These are phyloP conservation scores for Drosophila nigricruria DNA, from an alignment of 2,888 invertebrate species.

Conservation along the genomic window DNA sequence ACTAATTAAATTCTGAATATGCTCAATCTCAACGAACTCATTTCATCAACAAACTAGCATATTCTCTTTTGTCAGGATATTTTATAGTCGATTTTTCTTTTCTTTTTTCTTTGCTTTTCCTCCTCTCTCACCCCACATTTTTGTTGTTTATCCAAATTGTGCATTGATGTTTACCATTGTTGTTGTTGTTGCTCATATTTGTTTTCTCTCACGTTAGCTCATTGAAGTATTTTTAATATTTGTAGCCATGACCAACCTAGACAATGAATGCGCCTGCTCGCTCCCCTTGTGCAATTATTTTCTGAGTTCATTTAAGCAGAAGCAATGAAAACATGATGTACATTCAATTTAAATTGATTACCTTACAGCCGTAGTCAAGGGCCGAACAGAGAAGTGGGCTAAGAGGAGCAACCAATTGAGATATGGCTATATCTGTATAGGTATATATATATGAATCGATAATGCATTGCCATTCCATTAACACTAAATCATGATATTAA, in stretches of 20 bases:
- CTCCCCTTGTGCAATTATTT: slow-evolving; percentile 40
- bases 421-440: neutral
- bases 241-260: slow-evolving; percentile 45
- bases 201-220: slow-evolving; percentile 33
- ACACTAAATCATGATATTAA: slow-evolving; percentile 74
- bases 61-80: neutral
- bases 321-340: slow-evolving; percentile 70
- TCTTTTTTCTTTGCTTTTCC: neutral
- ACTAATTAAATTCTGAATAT: neutral
- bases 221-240: slow-evolving; percentile 58
- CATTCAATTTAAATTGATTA: slow-evolving; percentile 70
- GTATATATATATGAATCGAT: neutral
- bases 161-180: slow-evolving; percentile 40
- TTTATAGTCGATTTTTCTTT: slow-evolving; percentile 10
- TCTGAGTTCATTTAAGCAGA: slow-evolving; percentile 71
- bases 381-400: neutral
- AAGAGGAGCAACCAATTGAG: neutral
- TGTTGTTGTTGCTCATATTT: slow-evolving; percentile 27
- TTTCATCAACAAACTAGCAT: neutral
- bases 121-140: neutral
- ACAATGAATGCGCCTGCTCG: slow-evolving; percentile 5
- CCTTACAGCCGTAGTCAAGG: slow-evolving; percentile 17
- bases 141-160: slow-evolving; percentile 30
- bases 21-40: neutral
- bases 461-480: slow-evolving; percentile 59